A percentile compares a stretch with the other conserved stretches of the same genome.
Evolutionary conservation across 2,113 vertebrate species (phyloP).

Genomic region (Lepus europaeus): DNA sequence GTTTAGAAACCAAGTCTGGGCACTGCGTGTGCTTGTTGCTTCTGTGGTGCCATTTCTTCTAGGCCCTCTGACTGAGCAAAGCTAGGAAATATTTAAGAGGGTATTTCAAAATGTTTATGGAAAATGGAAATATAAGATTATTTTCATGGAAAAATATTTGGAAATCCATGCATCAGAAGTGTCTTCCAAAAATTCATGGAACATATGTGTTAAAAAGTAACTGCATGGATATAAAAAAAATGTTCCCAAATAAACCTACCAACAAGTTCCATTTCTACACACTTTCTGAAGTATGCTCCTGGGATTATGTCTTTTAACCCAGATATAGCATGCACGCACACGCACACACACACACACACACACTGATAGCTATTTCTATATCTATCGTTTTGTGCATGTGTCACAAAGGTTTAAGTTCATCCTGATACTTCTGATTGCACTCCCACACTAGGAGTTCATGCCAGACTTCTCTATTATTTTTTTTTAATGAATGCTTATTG

Average conservation of each 20-base stretch:
- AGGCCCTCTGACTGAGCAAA: background rate
- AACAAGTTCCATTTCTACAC: too few species aligned
- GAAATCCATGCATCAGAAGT: too few species aligned
- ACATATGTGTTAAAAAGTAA: too few species aligned
- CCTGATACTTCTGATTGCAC: background rate
- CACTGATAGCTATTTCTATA: background rate
- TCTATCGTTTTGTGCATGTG: background rate
- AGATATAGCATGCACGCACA: too few species aligned
- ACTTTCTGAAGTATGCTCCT: too few species aligned
- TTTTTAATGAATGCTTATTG: conserved; percentile 31
- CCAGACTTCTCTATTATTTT: background rate
- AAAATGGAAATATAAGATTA: too few species aligned
- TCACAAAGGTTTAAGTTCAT: background rate
- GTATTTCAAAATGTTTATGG: too few species aligned
- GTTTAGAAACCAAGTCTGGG: conserved; percentile 27
- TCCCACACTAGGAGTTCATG: background rate
- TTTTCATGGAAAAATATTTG: too few species aligned
- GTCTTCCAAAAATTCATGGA: too few species aligned
- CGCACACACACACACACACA: too few species aligned
- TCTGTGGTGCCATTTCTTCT: background rate
- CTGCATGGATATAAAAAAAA: too few species aligned
- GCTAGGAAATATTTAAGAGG: background rate
- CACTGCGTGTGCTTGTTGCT: background rate
- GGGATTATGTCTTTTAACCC: background rate
- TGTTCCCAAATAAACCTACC: too few species aligned